Conservation (phyloP, 2,113 vertebrate genomes). For the Paedocypris sp. region DNA sequence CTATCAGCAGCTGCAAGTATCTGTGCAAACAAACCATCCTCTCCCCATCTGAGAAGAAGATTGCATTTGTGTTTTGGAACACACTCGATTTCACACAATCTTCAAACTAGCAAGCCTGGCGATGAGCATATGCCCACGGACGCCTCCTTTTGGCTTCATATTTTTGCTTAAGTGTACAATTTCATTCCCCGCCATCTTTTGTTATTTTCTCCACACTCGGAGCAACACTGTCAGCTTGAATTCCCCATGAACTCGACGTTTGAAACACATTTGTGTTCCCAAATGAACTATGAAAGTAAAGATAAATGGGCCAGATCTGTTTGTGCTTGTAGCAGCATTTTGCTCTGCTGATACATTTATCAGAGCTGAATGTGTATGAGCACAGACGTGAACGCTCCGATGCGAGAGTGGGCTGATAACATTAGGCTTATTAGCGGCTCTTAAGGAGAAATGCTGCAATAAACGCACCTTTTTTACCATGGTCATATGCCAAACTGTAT, state of each 20-base stretch:
- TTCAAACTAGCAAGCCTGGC: not conserved
- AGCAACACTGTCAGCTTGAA: not conserved
- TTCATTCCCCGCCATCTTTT: not conserved
- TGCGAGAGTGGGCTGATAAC: not conserved
- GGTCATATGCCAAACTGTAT: not conserved
- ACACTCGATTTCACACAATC: not conserved
- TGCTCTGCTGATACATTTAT: conserved; percentile 24
- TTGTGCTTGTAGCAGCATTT: conserved; percentile 27
- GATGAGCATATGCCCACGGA: not conserved
- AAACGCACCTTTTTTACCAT: conserved; percentile 1
- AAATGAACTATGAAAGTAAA: conserved; percentile 10
- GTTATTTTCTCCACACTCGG: not conserved
- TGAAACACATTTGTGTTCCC: not conserved
- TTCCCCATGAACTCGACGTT: not conserved
- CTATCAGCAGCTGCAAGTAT: not conserved
- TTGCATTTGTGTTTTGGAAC: not conserved
- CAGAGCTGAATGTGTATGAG: conserved; percentile 5
- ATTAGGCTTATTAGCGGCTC: conserved; percentile 6
- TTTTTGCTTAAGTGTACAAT: not conserved
- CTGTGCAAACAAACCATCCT: not conserved
- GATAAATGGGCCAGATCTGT: conserved; percentile 32
- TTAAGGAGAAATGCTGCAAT: not conserved
- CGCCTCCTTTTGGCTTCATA: too few species aligned
- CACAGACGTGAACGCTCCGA: not conserved
- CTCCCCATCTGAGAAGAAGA: not conserved